Evolutionary conservation across 2,797 vertebrate genomes (phyloP), one percentile per base, ranked within the genome.

Genomic region (Eidolon dupreanum): DNA sequence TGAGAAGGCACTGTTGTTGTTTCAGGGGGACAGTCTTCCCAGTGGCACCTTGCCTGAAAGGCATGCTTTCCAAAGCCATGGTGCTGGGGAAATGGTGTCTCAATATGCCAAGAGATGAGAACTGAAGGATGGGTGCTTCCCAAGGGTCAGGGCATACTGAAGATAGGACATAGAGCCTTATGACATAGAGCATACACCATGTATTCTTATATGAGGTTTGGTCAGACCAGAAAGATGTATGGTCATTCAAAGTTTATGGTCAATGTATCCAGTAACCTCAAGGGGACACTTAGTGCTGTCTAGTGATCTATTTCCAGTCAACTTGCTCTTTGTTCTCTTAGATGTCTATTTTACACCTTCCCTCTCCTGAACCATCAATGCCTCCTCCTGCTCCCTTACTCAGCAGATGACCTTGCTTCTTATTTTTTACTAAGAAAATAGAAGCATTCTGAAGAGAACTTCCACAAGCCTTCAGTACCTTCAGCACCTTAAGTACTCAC

Each of bases 401-500:
- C 12, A 75, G 33, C 15, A 65, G 71, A 88, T 57, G 53, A 88
- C 33, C 26, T 93, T 93, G 61, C 31, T 61, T 89, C 36, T 96
- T 86, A 93, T 36, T 77, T 96, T 26, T 84, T 41, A 90, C 9
- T 70, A 46, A 73, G n/a, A 75, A 95, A 88, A 66, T 26, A 73
- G 46, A 73, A 84, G 33, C 28, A 66, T n/a, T 65, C 19, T 11
- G 51, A 93, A 79, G 65, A 86, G 33, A 59, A 59, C 38, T n/a
- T 88, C 12, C 1, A 19, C 31, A 26, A 57, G 8, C 6, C 13
- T 33, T 33, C 12, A n/a, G 24, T 22, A 26, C 49, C 28, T 36
- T 89, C 12, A 28, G 28, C 28, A 26, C 49, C 28, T 36, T 89
- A 71, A 65, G 26, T 49, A 41, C 71, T 41, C 41, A 77, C 4